Percentiles rank a stretch among this genome's conserved stretches.
phyloP scores from a whole-genome alignment of 1,140 invertebrate species.

The Zaprionus vittiger region DNA sequence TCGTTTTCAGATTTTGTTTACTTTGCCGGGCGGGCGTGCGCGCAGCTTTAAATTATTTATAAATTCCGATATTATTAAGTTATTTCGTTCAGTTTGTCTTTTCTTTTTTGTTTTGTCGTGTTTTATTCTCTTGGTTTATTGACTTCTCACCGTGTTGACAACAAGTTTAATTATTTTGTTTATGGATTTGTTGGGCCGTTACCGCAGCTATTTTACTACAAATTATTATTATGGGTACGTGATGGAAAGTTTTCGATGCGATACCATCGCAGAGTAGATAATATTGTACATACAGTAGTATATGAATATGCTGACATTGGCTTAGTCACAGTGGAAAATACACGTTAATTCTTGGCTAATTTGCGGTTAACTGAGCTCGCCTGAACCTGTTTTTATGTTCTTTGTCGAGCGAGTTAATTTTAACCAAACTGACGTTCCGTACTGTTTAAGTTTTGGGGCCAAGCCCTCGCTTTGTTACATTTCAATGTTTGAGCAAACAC shows the following conservation, averaged over 20 bases:
- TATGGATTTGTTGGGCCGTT: constrained; percentile 28
- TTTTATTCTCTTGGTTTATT: constrained; percentile 24
- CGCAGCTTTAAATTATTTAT: constrained; percentile 48
- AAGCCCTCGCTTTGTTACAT: constrained; percentile 30
- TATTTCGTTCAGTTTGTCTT: constrained; percentile 18
- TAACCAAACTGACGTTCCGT: constrained; percentile 15
- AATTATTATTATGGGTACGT: constrained; percentile 16
- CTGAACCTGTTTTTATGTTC: constrained; percentile 37
- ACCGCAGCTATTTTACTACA: neutral
- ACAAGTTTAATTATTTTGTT: constrained; percentile 48
- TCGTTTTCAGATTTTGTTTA: constrained; percentile 61
- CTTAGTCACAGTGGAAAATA: constrained; percentile 37
- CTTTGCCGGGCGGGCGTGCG: constrained; percentile 54
- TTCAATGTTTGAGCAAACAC: constrained; percentile 18
- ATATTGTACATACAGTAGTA: neutral
- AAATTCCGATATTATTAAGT: constrained; percentile 47
- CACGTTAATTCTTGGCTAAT: constrained; percentile 35
- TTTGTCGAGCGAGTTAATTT: constrained; percentile 6
- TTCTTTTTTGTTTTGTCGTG: neutral
- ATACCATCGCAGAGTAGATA: neutral
- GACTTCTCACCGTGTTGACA: constrained; percentile 16
- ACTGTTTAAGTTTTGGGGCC: constrained; percentile 1
- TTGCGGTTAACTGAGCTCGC: constrained; percentile 37
- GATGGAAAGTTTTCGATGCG: constrained; percentile 12
- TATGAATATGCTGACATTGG: constrained; percentile 13